Percentiles rank a stretch among this genome's conserved stretches.
These are phyloP conservation scores for Gisinianus flammeolus DNA, from an alignment of 2,888 invertebrate species.

Conservation along the genomic window DNA sequence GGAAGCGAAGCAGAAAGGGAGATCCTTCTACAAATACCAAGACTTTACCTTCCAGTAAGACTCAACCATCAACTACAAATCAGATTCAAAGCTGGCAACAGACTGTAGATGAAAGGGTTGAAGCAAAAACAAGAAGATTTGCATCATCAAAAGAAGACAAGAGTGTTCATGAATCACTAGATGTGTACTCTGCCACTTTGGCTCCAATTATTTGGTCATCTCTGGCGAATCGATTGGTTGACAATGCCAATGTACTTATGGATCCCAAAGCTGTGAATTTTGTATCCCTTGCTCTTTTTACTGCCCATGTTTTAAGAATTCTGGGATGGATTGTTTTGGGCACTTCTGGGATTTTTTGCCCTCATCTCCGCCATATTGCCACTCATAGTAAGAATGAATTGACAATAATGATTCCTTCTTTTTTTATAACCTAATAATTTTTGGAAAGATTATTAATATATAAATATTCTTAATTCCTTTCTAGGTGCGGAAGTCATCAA, in stretches of 20 bases:
- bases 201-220: constrained; percentile 53
- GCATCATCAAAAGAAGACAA: constrained; percentile 40
- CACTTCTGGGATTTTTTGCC: constrained; percentile 47
- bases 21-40: neutral
- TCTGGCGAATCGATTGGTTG: constrained; percentile 50
- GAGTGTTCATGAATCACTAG: constrained; percentile 36
- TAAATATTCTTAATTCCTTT: neutral
- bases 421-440: neutral
- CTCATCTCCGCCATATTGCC: constrained; percentile 51
- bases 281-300: constrained; percentile 24
- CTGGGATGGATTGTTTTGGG: constrained; percentile 51
- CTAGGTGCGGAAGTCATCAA: constrained; percentile 50
- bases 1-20: too few species aligned
- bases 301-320: constrained; percentile 49
- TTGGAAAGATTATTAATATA: too few species aligned
- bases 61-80: neutral
- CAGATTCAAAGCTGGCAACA: constrained; percentile 50
- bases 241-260: constrained; percentile 31
- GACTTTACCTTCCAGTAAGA: too few species aligned
- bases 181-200: constrained; percentile 51
- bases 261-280: constrained; percentile 15
- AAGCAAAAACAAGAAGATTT: constrained; percentile 54
- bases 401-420: neutral
- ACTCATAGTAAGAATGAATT: constrained; percentile 49
- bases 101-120: constrained; percentile 53